phyloP scores from a whole-genome alignment of 2,797 vertebrate species.

The Tolypeutes matacus region DNA sequence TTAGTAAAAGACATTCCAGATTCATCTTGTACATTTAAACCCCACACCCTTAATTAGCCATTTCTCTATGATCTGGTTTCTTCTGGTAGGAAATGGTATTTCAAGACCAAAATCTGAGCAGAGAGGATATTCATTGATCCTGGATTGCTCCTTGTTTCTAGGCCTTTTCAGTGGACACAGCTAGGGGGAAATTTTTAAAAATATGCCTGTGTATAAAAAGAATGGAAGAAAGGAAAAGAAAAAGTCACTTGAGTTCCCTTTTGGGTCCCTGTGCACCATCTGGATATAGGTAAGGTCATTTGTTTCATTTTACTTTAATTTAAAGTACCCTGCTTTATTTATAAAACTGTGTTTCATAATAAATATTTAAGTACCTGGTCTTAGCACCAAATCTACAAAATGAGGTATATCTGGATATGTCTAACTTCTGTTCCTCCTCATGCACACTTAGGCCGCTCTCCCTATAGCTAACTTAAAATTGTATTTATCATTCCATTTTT shows the following conservation, averaged over 20 bases:
- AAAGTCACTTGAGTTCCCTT: not conserved
- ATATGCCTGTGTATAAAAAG: no score
- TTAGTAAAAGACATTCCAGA: not conserved
- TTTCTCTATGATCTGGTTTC: not conserved
- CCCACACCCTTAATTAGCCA: not conserved
- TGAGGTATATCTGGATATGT: not conserved
- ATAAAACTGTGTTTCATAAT: not conserved
- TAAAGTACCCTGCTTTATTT: not conserved
- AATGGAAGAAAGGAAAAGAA: no score
- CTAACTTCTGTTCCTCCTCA: not conserved
- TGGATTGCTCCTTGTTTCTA: no score
- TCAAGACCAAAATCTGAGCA: no score
- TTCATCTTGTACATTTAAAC: not conserved
- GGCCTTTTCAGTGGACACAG: no score
- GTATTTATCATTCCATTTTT: not conserved
- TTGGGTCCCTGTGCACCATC: not conserved
- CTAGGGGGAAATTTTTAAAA: not conserved
- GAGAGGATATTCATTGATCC: no score
- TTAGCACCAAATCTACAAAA: not conserved
- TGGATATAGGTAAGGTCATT: not conserved
- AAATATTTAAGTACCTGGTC: not conserved
- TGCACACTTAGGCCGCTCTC: not conserved
- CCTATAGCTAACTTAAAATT: not conserved
- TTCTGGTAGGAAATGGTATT: not conserved
- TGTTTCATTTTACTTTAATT: not conserved